Base-by-base conservation (phyloP, 2,797 vertebrate species). In the Protonibea diacanthus region DNA sequence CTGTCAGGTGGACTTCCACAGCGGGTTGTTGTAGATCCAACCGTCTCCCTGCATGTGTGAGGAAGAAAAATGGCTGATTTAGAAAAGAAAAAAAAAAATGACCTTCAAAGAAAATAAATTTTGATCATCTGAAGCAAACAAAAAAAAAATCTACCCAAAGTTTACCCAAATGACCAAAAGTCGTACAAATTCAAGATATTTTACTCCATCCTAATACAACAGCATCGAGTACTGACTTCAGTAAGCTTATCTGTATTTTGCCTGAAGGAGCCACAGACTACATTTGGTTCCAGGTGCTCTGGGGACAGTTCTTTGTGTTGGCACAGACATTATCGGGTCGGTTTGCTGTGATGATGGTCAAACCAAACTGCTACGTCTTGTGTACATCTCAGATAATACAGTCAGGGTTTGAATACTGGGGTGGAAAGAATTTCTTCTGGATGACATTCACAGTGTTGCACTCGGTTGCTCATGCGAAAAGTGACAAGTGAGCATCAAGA, bases 1-100 rank as follows among this genome's bases (percentile, higher is more conserved):
- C 47, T 78, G 53, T 97, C 96, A 97, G 58, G 96, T 93, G 10
- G 93, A 93, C 92, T 98, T 98, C 97, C 97, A 97, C 71, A 98
- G 95, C 2, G 97, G 96, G 81, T 90, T 96, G 91, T 95, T 90
- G 86, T 97, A 99, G 27, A 96, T 90, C 97, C 98, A 99, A 56
- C 96, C 94, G 0, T 99, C 97, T 0, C 96, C 97, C 98, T 99
- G 92, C 18, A 48, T 8, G 53, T 0, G 47, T 6, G 7, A 61
- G 45, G 12, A 18, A 48, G n/a, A 40, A 23, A 55, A 51, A 20
- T 0, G 13, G 15, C 9, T 1, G 12, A n/a, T 38, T 62, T 55
- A 18, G 4, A 23, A 12, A 23, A 20, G 18, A 5, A 4, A 6
- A 10, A 12, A 18, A 0, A 33, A 1, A 25, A 56, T 1, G 11